These are phyloP conservation scores for Zelleria hepariella DNA, from an alignment of 2,888 invertebrate species.

Conservation along the genomic window DNA sequence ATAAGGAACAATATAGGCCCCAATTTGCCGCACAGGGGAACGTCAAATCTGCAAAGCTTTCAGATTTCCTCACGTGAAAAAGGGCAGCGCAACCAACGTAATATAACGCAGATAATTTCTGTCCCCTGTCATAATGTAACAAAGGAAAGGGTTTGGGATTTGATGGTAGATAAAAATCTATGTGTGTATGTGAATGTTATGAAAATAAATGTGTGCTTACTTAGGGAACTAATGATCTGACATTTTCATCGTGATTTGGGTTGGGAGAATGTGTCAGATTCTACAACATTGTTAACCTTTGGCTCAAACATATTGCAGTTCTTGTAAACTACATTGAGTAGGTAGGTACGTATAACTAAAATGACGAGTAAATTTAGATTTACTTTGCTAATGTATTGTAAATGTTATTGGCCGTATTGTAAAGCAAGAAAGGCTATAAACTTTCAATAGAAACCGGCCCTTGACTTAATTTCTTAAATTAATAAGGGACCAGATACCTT, in stretches of 20 bases:
- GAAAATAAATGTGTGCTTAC: neutral
- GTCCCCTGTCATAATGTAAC: neutral
- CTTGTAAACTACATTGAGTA: too few relatives aligned
- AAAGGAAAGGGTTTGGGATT: neutral
- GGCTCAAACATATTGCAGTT: too few relatives aligned
- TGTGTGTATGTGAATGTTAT: neutral
- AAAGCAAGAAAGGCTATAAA: too few relatives aligned
- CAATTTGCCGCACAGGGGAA: neutral
- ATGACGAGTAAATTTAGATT: too few relatives aligned
- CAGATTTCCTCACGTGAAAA: neutral
- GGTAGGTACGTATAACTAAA: too few relatives aligned
- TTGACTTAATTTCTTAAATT: too few relatives aligned
- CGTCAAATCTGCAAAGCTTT: neutral
- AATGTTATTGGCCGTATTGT: too few relatives aligned
- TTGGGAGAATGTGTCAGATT: too few relatives aligned
- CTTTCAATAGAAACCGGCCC: too few relatives aligned
- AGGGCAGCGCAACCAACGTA: neutral
- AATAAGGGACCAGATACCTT: too few relatives aligned
- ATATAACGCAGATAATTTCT: neutral
- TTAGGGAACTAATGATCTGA: neutral
- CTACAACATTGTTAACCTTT: too few relatives aligned
- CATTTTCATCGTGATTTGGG: neutral
- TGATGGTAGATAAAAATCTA: neutral
- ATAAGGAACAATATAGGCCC: neutral
- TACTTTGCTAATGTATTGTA: too few relatives aligned